Evolutionary conservation across 2,888 invertebrate genomes (phyloP), one percentile per base, ranked within the genome.

Genomic region (Artemia sinica): DNA sequence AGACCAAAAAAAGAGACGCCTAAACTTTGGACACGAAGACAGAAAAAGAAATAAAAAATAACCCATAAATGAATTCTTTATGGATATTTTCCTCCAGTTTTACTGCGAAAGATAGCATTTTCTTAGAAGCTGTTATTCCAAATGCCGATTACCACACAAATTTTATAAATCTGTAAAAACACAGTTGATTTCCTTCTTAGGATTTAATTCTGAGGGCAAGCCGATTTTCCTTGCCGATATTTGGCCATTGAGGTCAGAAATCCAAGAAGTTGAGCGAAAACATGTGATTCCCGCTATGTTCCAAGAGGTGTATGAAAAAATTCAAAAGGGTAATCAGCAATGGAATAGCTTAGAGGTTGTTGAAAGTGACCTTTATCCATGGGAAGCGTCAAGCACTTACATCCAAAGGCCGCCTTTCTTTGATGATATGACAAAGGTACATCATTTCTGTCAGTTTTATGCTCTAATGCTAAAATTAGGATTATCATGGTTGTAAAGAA

Each of bases 341-440:
- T 97, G 97, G 97, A 90, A 91, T 75, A 79, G 81, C 0, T 79
- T 97, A 69, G 77, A 84, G 1, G 89, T 91, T 4, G 90, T 94
- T 0, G 82, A 84, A 28, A 86, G 88, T 10, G 83, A 86, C 75
- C 81, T 95, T 28, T 98, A 96, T 79, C 88, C 91, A 0, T 98
- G 97, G 97, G 91, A 92, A 74, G 74, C 76, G 0, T 81, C 81
- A 69, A 96, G 95, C 0, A 97, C 97, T 0, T 98, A 97, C 77
- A 96, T 98, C 73, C 94, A 95, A 79, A 85, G 82, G 72, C 97
- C 97, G 0, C 97, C 97, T 2, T 98, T 95, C 83, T 97, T 97
- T 78, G 88, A 91, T 65, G 83, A 82, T 65, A 89, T 94, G 86
- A 82, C 83, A 58, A 82, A 79, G 80, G 87, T 86, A 76, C 74